Base-by-base conservation (phyloP, 2,113 vertebrate genomes). In the Thinocorus orbignyianus region DNA sequence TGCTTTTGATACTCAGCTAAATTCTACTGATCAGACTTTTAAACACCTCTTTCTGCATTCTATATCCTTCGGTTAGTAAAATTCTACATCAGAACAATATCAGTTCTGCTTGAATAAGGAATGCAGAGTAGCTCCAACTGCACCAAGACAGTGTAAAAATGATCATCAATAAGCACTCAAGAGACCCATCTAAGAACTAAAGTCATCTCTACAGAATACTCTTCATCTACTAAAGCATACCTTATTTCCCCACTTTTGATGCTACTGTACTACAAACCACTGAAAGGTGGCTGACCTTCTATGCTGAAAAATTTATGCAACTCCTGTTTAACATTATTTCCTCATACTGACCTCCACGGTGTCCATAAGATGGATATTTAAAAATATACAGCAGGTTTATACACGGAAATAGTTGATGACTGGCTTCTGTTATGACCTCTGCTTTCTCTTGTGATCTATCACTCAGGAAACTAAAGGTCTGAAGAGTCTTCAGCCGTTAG, bases 191-290 rank as follows among this genome's bases (percentile, higher is more conserved):
- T 92, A 71, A 84, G 95, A 71, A 86, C 79, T 74, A 28, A 23
- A 84, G 46, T 76, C 51, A 92, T 81, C 58, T 80, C 48, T 30
- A 92, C 91, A 88, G 83, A 79, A 93, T 51, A 39, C 48, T 79
- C 58, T 79, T 84, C 65, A 54, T 66, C 64, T 94, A 87, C 23
- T 76, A 65, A 94, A 89, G 69, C 61, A 64, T 52, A 79, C 37
- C 92, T 94, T 49, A 81, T 51, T 86, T 95, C 83, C 46, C 60
- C 58, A 33, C 52, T 96, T 96, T 81, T 73, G 54, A 96, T 94
- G 54, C 41, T 81, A 42, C 30, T 81, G 18, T 15, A 60, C 37
- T 57, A 66, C 22, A 81, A 90, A 92, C 22, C 68, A 77, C 39
- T 25, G 8, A 72, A 37, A 64, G 12, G 18, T 26, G 30, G 14